Percentiles rank a stretch among this genome's conserved stretches.
These are phyloP conservation scores for Centroberyx gerrardi DNA, from an alignment of 2,797 vertebrate species.

Conservation along the genomic window DNA sequence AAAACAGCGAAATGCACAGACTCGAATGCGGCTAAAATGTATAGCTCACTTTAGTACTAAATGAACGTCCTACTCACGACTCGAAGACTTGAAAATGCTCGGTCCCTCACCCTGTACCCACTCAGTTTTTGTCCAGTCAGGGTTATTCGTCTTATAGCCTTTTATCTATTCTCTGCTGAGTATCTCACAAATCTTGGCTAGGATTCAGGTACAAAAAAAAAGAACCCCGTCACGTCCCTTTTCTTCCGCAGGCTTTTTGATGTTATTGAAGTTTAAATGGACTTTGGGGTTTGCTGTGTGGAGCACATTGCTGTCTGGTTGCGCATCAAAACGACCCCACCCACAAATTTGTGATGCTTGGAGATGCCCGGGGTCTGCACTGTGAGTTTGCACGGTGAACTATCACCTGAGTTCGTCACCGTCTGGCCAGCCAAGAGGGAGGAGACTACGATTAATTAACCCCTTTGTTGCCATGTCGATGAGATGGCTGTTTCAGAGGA, in stretches of 20 bases:
- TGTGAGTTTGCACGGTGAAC: slow-evolving; percentile 75
- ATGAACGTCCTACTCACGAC: slow-evolving; percentile 69
- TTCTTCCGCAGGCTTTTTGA: slow-evolving; percentile 48
- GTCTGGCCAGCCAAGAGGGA: slow-evolving; percentile 68
- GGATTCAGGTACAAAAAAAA: slow-evolving; percentile 17
- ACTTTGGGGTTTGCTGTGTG: slow-evolving; percentile 55
- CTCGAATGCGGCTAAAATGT: background rate
- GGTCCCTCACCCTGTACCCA: slow-evolving; percentile 26
- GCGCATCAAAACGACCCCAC: slow-evolving; percentile 85
- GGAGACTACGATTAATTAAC: slow-evolving; percentile 79
- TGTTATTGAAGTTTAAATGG: slow-evolving; percentile 62
- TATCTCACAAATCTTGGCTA: slow-evolving; percentile 29
- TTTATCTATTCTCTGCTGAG: slow-evolving; percentile 19
- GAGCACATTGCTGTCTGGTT: slow-evolving; percentile 69
- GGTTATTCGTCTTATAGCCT: slow-evolving; percentile 25
- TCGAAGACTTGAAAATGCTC: slow-evolving; percentile 37
- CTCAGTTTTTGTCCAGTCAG: slow-evolving; percentile 55
- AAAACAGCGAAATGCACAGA: slow-evolving; percentile 8
- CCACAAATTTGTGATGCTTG: slow-evolving; percentile 72
- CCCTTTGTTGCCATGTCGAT: slow-evolving; percentile 40
- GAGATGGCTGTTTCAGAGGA: background rate
- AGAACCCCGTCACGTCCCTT: slow-evolving; percentile 22
- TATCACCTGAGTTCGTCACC: slow-evolving; percentile 87
- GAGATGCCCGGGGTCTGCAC: slow-evolving; percentile 70
- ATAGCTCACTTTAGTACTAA: slow-evolving; percentile 6